Base-by-base conservation (phyloP, 2,113 vertebrate genomes). In the Varanus salvator region DNA sequence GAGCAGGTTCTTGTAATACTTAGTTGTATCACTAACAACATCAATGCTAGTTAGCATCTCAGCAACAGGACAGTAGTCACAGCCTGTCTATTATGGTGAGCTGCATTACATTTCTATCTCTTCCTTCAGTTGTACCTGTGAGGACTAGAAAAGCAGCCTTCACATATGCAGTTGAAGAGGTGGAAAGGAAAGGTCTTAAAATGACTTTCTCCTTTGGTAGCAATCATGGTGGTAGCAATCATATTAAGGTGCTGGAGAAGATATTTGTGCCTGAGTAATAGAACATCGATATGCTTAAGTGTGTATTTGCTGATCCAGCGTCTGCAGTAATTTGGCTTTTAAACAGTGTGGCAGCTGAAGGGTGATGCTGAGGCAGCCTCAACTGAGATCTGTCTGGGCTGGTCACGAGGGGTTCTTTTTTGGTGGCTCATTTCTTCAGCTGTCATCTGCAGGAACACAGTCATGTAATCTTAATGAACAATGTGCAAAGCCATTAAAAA, bases 401-500 rank as follows among this genome's bases (percentile, higher is more conserved):
- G 96, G 92, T 86, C 27, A 66, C 7, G 71, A 90, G 15, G 78
- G 84, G 80, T 88, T 84, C 89, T 80, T 89, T 85, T 89, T 80
- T 3, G 0, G 92, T 84, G 96, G 91, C 93, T 92, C 77, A 8
- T 87, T 93, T 93, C 95, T 96, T 96, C 95, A 93, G 96, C 96
- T 96, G 96, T 92, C 96, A 88, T 95, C 95, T 76, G 93, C 92
- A 89, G 38, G 72, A 92, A 76, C 94, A 94, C 94, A 91, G 93
- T 97, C 94, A 91, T 97, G 97, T 96, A 95, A 97, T 97, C 96
- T 96, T 97, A 97, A 97, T 97, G 97, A 97, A 98, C 96, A 97
- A 96, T 92, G 96, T 97, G 97, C 96, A 98, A 96, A 97, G 96
- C 98, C 97, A 98, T 98, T 98, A 98, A 98, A 98, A 98, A 98